Conservation (phyloP, 2,113 vertebrate genomes). For the Tichodroma muraria region DNA sequence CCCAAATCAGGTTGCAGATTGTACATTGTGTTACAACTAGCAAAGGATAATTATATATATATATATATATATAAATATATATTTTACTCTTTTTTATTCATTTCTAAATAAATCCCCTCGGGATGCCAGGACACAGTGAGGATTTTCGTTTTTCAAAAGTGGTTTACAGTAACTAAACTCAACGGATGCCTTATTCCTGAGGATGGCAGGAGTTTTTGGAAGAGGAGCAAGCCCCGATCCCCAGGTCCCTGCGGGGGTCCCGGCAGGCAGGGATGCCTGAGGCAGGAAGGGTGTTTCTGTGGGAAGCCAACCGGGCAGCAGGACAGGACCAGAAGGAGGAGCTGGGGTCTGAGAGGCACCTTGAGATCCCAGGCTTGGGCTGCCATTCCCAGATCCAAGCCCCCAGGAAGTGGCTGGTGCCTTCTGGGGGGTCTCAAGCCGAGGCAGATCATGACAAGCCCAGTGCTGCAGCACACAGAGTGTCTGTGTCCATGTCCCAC, state of each 20-base stretch:
- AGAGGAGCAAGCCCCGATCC: neutral
- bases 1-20: neutral
- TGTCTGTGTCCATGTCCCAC: neutral
- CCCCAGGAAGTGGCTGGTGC: neutral
- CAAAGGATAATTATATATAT: neutral
- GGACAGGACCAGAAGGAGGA: neutral
- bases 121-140: neutral
- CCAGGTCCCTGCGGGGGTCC: neutral
- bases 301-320: neutral
- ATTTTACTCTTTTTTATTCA: constrained; percentile 8
- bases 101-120: neutral
- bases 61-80: neutral
- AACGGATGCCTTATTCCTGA: constrained; percentile 45
- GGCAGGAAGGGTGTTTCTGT: neutral
- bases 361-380: neutral
- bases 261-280: neutral
- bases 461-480: neutral
- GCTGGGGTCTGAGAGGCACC: neutral
- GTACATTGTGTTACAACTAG: neutral
- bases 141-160: neutral
- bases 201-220: neutral
- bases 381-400: neutral
- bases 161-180: constrained; percentile 13
- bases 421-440: neutral
- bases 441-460: neutral